Conservation (phyloP, 2,888 invertebrate species). For the Hedya salicella region DNA sequence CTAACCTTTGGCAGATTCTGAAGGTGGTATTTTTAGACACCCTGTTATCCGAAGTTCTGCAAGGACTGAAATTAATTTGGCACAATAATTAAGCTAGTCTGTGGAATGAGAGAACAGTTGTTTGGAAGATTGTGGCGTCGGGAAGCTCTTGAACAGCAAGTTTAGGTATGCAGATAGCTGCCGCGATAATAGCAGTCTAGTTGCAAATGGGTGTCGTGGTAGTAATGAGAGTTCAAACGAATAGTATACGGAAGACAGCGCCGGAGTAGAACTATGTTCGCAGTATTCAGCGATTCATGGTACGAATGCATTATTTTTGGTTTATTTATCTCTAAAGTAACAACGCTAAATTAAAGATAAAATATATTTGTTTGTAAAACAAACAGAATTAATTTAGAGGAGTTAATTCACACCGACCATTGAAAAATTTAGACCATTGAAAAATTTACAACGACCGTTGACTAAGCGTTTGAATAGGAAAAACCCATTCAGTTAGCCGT, state of each 20-base stretch:
- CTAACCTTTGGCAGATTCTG: background rate
- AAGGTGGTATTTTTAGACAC: constrained; percentile 13
- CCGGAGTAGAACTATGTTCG: constrained; percentile 12
- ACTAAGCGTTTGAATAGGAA: background rate
- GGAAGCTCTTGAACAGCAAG: background rate
- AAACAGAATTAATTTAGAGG: no score
- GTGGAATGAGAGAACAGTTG: background rate
- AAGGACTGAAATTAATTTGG: constrained; percentile 21
- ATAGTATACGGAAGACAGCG: constrained; percentile 22
- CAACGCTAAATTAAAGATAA: no score
- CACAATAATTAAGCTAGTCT: constrained; percentile 13
- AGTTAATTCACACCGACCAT: no score
- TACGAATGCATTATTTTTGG: no score
- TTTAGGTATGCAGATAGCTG: constrained; percentile 17
- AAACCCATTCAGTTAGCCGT: constrained; percentile 8
- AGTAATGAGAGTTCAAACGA: constrained; percentile 21
- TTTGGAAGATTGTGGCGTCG: constrained; percentile 15
- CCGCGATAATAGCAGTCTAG: constrained; percentile 9
- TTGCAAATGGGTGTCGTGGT: constrained; percentile 28
- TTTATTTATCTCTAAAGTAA: no score
- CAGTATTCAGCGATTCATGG: constrained; percentile 1
- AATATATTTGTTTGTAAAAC: no score
- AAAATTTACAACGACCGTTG: background rate
- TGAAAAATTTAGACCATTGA: background rate
- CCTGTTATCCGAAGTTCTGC: constrained; percentile 1